Evolutionary conservation across 2,888 invertebrate genomes (phyloP), one percentile per base, ranked within the genome.

Genomic region (Alloplasta piceator): DNA sequence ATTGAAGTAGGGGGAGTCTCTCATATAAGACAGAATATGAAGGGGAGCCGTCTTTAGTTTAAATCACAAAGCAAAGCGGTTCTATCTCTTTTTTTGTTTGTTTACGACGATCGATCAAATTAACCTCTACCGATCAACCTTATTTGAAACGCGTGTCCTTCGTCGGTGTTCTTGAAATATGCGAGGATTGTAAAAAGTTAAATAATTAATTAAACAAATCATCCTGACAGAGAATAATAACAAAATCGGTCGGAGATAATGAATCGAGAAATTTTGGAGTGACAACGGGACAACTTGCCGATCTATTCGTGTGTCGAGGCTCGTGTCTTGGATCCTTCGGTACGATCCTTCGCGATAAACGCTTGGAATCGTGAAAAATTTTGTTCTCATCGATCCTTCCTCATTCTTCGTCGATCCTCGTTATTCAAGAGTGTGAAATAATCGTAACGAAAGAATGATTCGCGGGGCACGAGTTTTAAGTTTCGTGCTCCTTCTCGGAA

Each of bases 11-110:
- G 92, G 92, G 91, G 61, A 83, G 82, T 82, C 85, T 85, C 86
- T 88, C 89, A 90, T 92, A 92, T 91, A 92, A 92, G 91, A 89
- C 87, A 86, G 91, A 90, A 90, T 90, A 90, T 90, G 90, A 90
- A 87, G 86, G 89, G 88, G 89, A 85, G 85, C 88, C 85, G 90
- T 88, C 90, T 89, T 91, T 91, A 92, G 92, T 92, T 90, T 89
- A 90, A 79, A 83, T 89, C 87, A 87, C 85, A 89, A 88, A 89
- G 87, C 86, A 85, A 85, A 80, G 73, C 82, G 76, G 85, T 83
- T 84, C 84, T 84, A 84, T 85, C 83, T 78, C 78, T 81, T 81
- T 80, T 70, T 26, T 76, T 77, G 61, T 26, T 26, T 26, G 26
- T 26, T 26, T 26, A 26, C 26, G 26, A 26, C 26, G 26, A 2